Conservation (phyloP, 2,888 invertebrate genomes). For the Synergus umbraculus region DNA sequence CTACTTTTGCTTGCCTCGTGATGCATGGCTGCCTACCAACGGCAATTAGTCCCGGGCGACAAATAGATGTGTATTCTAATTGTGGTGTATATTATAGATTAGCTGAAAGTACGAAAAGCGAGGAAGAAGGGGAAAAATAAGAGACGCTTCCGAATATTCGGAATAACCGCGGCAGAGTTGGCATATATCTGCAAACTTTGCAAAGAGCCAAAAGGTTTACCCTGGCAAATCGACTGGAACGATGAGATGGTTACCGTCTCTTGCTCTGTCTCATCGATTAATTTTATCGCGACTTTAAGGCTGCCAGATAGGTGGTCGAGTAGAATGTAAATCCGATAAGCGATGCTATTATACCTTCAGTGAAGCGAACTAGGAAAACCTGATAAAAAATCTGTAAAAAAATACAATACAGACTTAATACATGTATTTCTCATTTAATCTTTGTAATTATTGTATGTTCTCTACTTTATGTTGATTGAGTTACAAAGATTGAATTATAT, state of each 20-base stretch:
- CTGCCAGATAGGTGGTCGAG: neutral
- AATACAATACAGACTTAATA: neutral
- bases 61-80: slow-evolving; percentile 65
- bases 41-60: slow-evolving; percentile 68
- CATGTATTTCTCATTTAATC: too few relatives aligned
- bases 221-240: neutral
- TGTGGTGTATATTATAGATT: slow-evolving; percentile 28
- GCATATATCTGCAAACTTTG: neutral
- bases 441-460: too few relatives aligned
- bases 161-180: neutral
- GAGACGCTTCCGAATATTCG: neutral
- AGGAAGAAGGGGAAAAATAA: neutral
- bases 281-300: neutral
- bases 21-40: slow-evolving; percentile 65
- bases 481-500: too few relatives aligned
- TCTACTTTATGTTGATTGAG: too few relatives aligned
- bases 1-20: slow-evolving; percentile 60
- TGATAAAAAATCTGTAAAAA: neutral
- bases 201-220: neutral
- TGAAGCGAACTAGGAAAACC: neutral
- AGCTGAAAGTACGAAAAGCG: neutral
- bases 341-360: neutral
- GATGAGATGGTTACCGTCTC: neutral
- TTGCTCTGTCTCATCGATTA: neutral
- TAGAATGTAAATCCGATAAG: slow-evolving; percentile 5